phyloP scores from a whole-genome alignment of 2,113 vertebrate species.

The Sigmodon hispidus region DNA sequence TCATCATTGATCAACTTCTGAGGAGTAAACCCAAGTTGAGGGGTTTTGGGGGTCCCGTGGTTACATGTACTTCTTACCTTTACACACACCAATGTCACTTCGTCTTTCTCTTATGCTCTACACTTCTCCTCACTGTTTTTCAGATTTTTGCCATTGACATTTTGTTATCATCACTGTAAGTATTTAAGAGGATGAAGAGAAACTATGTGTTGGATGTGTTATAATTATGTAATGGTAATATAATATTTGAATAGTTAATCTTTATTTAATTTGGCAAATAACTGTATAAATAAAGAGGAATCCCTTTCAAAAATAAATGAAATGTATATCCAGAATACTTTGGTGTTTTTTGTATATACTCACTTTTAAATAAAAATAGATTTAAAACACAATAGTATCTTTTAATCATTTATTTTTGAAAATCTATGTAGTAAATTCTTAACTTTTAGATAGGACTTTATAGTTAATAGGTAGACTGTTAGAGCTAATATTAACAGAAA shows the following conservation, averaged over 20 bases:
- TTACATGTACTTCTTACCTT: background rate
- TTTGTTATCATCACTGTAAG: background rate
- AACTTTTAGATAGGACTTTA: background rate
- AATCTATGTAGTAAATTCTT: background rate
- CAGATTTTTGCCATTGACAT: background rate
- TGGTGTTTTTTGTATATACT: background rate
- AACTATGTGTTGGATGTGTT: background rate
- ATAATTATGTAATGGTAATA: background rate
- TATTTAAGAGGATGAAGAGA: background rate
- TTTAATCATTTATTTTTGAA: conserved; percentile 28
- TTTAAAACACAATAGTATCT: background rate
- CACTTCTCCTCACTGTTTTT: background rate
- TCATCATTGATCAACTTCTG: background rate
- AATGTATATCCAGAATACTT: background rate
- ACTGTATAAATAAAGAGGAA: background rate
- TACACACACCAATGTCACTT: background rate
- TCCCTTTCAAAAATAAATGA: background rate
- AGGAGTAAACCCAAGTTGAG: background rate
- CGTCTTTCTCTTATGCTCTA: background rate
- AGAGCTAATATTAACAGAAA: background rate
- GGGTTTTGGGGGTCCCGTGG: rapidly evolving
- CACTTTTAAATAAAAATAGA: background rate
- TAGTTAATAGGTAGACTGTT: background rate
- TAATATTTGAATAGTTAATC: background rate
- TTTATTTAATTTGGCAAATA: conserved; percentile 1